Percentiles rank a stretch among this genome's conserved stretches.
Evolutionary conservation across 1,140 invertebrate species (phyloP).

Genomic region (Drosophila pruinosa): DNA sequence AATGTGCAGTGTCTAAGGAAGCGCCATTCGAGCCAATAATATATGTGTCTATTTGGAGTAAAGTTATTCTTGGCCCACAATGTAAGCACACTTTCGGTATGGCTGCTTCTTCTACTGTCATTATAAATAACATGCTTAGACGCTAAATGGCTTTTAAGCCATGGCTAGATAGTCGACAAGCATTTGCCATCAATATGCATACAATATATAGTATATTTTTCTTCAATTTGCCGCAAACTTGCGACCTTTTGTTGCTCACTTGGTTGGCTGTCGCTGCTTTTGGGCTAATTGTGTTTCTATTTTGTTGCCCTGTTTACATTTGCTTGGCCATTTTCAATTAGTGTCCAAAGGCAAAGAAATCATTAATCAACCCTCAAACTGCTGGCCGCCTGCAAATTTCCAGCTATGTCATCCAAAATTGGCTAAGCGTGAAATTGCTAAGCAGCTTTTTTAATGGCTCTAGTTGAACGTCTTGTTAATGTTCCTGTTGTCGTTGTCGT

Average conservation of each 20-base stretch:
- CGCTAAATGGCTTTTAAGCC: not conserved
- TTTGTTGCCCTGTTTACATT: slow-evolving; percentile 17
- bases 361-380: slow-evolving; percentile 60
- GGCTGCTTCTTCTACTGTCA: not conserved
- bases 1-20: not conserved
- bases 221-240: not conserved
- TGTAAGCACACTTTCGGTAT: not conserved
- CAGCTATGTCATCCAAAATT: slow-evolving; percentile 58
- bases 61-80: not conserved
- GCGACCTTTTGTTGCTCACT: not conserved
- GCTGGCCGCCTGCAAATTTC: slow-evolving; percentile 18
- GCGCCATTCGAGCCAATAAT: not conserved
- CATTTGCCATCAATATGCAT: not conserved
- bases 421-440: slow-evolving; percentile 42
- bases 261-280: not conserved
- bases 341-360: slow-evolving; percentile 69
- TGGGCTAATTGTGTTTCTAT: slow-evolving; percentile 7
- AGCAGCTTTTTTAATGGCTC: slow-evolving; percentile 47
- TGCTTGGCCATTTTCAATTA: slow-evolving; percentile 69
- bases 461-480: slow-evolving; percentile 7
- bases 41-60: not conserved
- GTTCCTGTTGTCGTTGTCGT: slow-evolving; percentile 10
- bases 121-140: not conserved
- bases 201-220: not conserved
- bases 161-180: not conserved